Evolutionary conservation across 2,888 invertebrate species (phyloP).

Genomic region (Drosophila kuntzei): DNA sequence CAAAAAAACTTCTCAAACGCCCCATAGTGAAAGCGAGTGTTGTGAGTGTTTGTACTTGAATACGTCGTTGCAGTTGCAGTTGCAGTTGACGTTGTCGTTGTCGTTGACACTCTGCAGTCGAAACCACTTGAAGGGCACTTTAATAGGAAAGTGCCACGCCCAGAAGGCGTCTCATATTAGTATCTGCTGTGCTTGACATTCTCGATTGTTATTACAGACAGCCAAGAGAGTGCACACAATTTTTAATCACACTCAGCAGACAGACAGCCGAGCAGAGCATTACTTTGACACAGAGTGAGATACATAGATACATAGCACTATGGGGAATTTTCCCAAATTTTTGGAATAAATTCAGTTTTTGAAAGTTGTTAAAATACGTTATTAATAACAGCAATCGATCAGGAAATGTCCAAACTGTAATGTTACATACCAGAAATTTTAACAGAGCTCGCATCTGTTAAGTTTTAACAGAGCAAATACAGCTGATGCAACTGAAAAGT

Average conservation of each 20-base stretch:
- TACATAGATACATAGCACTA: too few relatives aligned
- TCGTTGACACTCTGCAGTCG: slow-evolving; percentile 42
- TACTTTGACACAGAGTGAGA: background rate
- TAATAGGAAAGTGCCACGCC: slow-evolving; percentile 35
- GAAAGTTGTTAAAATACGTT: too few relatives aligned
- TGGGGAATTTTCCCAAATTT: too few relatives aligned
- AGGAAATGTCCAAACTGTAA: too few relatives aligned
- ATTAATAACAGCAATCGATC: too few relatives aligned
- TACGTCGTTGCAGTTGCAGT: slow-evolving; percentile 18
- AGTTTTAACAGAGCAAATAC: too few relatives aligned
- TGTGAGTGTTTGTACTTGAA: slow-evolving; percentile 44
- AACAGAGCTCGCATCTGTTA: too few relatives aligned
- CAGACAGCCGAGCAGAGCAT: slow-evolving; percentile 2
- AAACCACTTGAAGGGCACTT: slow-evolving; percentile 39
- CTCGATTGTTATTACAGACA: slow-evolving; percentile 32
- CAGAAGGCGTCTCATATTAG: slow-evolving; percentile 20
- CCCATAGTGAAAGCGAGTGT: too few relatives aligned
- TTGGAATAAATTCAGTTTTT: too few relatives aligned
- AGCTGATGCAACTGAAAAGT: too few relatives aligned
- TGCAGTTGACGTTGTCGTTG: background rate
- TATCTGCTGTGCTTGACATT: slow-evolving; percentile 24
- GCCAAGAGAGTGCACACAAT: slow-evolving; percentile 15
- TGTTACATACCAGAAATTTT: too few relatives aligned
- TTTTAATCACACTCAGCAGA: slow-evolving; percentile 43
- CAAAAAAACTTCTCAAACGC: too few relatives aligned